A percentile compares a stretch with the other conserved stretches of the same genome.
These are phyloP conservation scores for Nothoprocta pentlandii DNA, from an alignment of 2,113 vertebrate genomes.

Conservation along the genomic window DNA sequence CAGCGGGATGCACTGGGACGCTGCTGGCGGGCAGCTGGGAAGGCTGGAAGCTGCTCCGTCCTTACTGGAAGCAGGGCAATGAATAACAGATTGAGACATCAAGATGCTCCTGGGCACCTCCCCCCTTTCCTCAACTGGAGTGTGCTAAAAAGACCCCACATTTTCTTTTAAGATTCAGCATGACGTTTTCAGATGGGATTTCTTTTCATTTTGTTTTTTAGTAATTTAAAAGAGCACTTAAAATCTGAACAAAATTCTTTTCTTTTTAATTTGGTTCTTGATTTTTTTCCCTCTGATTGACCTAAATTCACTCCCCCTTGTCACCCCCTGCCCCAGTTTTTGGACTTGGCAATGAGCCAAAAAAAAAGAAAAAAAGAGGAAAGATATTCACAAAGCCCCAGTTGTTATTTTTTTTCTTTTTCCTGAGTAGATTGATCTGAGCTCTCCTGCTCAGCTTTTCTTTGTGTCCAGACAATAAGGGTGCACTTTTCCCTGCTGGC, in stretches of 20 bases:
- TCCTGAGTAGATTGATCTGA: background rate
- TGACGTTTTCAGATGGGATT: background rate
- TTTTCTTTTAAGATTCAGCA: background rate
- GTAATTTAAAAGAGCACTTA: conserved; percentile 25
- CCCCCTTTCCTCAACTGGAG: background rate
- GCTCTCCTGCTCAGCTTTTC: background rate
- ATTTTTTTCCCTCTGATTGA: background rate
- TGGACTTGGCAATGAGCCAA: background rate
- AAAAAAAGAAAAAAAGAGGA: accelerated
- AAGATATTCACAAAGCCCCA: background rate
- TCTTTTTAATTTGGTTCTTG: conserved; percentile 9
- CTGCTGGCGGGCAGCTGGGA: background rate
- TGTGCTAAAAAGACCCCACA: accelerated
- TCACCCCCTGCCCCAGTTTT: conserved; percentile 32
- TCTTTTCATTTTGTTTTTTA: background rate
- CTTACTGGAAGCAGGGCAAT: background rate
- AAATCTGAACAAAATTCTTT: conserved; percentile 10
- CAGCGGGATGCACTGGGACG: background rate
- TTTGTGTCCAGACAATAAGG: conserved; percentile 23
- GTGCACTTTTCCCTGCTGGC: conserved; percentile 9
- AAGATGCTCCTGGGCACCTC: background rate
- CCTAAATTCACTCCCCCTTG: background rate
- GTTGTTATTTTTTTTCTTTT: conserved; percentile 11
- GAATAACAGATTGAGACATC: background rate
- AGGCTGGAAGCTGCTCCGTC: background rate